These are phyloP conservation scores for Parnassius glacialis DNA, from an alignment of 2,888 invertebrate genomes.

Conservation along the genomic window DNA sequence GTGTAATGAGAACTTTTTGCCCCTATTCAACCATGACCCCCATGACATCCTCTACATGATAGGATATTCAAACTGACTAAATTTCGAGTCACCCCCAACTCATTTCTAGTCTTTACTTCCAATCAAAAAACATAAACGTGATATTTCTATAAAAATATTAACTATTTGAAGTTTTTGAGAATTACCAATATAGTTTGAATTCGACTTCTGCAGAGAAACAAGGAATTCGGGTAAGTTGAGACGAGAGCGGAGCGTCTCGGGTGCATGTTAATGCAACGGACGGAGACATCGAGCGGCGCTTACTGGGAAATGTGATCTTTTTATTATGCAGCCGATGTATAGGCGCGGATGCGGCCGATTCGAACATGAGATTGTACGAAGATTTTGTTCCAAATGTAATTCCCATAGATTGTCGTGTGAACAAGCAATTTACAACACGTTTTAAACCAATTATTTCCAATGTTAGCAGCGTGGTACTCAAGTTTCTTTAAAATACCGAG, in stretches of 20 bases:
- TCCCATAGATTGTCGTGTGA: conserved; percentile 12
- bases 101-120: too few species aligned
- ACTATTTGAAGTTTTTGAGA: background rate
- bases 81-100: too few species aligned
- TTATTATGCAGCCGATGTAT: conserved; percentile 55
- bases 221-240: conserved; percentile 43
- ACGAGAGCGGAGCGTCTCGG: conserved; percentile 35
- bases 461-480: too few species aligned
- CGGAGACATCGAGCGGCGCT: conserved; percentile 44
- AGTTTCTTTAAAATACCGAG: too few species aligned
- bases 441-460: too few species aligned
- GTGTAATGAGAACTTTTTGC: too few species aligned
- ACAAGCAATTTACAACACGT: conserved; percentile 10
- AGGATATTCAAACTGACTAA: too few species aligned
- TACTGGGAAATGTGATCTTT: conserved; percentile 53
- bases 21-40: too few species aligned
- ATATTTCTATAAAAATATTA: too few species aligned
- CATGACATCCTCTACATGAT: too few species aligned
- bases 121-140: too few species aligned
- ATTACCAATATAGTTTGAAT: background rate
- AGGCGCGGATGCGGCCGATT: conserved; percentile 41
- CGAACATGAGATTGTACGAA: conserved; percentile 20
- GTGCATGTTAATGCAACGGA: conserved; percentile 52
- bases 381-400: conserved; percentile 26
- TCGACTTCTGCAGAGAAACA: conserved; percentile 41